phyloP scores from a whole-genome alignment of 2,888 invertebrate genomes.

The Elegia similella region DNA sequence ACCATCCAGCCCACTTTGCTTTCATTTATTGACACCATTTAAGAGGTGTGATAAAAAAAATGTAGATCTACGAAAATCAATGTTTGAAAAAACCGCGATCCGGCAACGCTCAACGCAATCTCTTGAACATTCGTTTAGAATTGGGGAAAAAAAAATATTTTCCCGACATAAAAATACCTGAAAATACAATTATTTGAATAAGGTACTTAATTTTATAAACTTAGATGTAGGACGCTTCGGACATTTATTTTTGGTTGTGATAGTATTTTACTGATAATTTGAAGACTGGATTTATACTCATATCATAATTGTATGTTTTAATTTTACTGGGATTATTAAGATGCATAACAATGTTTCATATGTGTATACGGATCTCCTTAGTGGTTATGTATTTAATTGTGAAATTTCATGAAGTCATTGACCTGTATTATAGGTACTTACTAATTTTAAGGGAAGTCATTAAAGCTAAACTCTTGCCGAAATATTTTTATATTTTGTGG shows the following conservation, averaged over 20 bases:
- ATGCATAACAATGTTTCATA: not conserved
- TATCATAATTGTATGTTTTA: not conserved
- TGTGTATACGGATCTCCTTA: slow-evolving; percentile 6
- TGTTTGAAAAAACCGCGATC: too few relatives aligned
- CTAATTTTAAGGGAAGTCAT: not conserved
- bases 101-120: too few relatives aligned
- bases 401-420: not conserved
- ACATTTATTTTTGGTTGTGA: slow-evolving; percentile 26
- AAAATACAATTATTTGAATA: not conserved
- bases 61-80: too few relatives aligned
- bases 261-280: slow-evolving; percentile 17
- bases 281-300: slow-evolving; percentile 22
- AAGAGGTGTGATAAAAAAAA: too few relatives aligned
- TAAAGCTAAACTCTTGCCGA: not conserved
- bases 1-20: too few relatives aligned
- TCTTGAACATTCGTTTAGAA: too few relatives aligned
- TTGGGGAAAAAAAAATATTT: too few relatives aligned
- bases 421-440: not conserved
- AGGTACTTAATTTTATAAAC: not conserved
- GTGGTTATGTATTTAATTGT: not conserved
- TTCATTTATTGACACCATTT: too few relatives aligned
- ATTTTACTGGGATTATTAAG: not conserved
- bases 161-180: not conserved
- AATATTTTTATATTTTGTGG: not conserved
- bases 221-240: slow-evolving; percentile 14